These are phyloP conservation scores for Tonatia bakeri DNA, from an alignment of 2,113 vertebrate genomes.

Conservation along the genomic window DNA sequence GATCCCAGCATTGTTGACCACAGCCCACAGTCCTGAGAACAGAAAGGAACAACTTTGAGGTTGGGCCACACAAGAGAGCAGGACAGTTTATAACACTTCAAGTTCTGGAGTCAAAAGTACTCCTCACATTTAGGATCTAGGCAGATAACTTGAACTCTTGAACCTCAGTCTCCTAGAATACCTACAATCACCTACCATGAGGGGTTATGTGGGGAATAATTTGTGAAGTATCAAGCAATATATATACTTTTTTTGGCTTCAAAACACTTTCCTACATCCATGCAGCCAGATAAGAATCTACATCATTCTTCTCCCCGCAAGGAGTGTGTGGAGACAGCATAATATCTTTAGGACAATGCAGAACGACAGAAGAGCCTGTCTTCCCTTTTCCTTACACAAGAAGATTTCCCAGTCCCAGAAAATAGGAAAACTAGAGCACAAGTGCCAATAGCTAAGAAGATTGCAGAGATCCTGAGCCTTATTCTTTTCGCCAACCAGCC, in stretches of 20 bases:
- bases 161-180: background rate
- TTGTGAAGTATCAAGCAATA: background rate
- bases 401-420: background rate
- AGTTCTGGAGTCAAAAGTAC: background rate
- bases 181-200: background rate
- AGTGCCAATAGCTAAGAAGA: background rate
- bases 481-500: background rate
- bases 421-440: background rate
- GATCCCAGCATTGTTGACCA: slow-evolving; percentile 90
- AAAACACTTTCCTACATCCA: background rate
- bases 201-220: background rate
- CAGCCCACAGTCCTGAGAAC: slow-evolving; percentile 88
- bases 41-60: background rate
- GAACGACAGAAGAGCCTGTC: background rate
- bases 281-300: background rate
- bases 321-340: background rate
- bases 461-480: background rate
- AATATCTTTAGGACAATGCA: background rate
- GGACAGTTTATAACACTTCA: background rate
- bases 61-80: rapidly evolving
- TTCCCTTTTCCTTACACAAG: background rate
- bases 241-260: background rate
- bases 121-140: background rate
- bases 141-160: background rate
- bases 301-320: background rate